Evolutionary conservation across 2,113 vertebrate genomes (phyloP), one percentile per base, ranked within the genome.

Genomic region (Apeltes quadracus): DNA sequence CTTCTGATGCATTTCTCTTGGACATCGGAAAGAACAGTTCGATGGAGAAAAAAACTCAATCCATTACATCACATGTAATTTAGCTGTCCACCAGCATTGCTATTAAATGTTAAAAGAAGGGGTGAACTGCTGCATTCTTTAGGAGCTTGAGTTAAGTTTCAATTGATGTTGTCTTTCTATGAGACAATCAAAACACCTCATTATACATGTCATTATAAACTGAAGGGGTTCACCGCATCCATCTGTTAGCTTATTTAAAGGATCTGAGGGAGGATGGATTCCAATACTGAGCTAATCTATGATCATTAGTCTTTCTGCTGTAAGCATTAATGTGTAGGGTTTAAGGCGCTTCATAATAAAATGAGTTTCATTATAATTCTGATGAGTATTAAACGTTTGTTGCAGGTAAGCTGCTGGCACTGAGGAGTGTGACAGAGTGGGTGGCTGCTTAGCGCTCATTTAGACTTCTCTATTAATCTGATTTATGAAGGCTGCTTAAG

Each of bases 401-500:
- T 73, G 54, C 58, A 59, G 69, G 51, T 51, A 62, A 61, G 58
- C 51, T n/a, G 59, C 55, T 38, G 56, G n/a, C 39, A 61, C 22
- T 29, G 34, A 63, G 11, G 62, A 48, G 43, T 10, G 38, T 29
- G 39, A 50, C 27, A 23, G 38, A 61, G 59, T 27, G 7, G 5
- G n/a, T 59, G 7, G 5, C 13, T 59, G 51, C 46, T 69, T 54
- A 77, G 43, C 63, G 14, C 65, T 74, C 7, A 55, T 62, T 78
- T 67, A 53, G 66, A 44, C 53, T 38, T 43, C n/a, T 20, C 20
- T 58, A 23, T 48, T 41, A 56, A 27, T 0, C 13, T 44, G 67
- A 62, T 73, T 77, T 20, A 59, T 58, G 41, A 61, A 50, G 65
- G 43, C 70, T 22, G 69, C 56, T 68, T 71, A 32, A 53, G 62